These are phyloP conservation scores for Nomada fabriciana DNA, from an alignment of 2,888 invertebrate species.

Conservation along the genomic window DNA sequence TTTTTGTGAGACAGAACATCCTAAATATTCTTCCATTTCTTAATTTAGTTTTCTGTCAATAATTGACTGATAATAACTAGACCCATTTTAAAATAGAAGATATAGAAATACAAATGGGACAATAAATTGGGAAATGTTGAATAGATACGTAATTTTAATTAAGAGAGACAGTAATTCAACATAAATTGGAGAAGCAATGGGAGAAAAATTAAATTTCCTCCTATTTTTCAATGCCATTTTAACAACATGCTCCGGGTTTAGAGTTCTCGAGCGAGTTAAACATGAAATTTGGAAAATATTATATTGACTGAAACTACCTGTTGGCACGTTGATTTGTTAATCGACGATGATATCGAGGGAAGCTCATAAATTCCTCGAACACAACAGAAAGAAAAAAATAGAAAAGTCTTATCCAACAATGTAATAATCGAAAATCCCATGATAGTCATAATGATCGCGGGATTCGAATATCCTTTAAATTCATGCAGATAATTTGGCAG, in stretches of 20 bases:
- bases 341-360: not conserved
- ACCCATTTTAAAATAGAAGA: too few relatives aligned
- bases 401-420: not conserved
- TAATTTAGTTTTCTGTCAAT: too few relatives aligned
- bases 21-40: too few relatives aligned
- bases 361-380: constrained; percentile 5
- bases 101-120: too few relatives aligned
- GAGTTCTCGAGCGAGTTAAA: not conserved
- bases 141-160: too few relatives aligned
- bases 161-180: too few relatives aligned
- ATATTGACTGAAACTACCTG: not conserved
- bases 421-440: constrained; percentile 28
- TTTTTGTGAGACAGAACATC: too few relatives aligned
- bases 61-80: too few relatives aligned
- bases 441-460: not conserved
- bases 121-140: too few relatives aligned
- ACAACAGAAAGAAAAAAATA: not conserved
- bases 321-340: constrained; percentile 13
- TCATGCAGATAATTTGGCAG: constrained; percentile 69
- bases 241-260: not conserved
- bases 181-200: too few relatives aligned
- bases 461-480: constrained; percentile 31
- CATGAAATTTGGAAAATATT: not conserved
- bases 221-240: not conserved
- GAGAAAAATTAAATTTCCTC: too few relatives aligned